Conservation (phyloP, 2,888 invertebrate species). For the Rhabditophanes sp. region DNA sequence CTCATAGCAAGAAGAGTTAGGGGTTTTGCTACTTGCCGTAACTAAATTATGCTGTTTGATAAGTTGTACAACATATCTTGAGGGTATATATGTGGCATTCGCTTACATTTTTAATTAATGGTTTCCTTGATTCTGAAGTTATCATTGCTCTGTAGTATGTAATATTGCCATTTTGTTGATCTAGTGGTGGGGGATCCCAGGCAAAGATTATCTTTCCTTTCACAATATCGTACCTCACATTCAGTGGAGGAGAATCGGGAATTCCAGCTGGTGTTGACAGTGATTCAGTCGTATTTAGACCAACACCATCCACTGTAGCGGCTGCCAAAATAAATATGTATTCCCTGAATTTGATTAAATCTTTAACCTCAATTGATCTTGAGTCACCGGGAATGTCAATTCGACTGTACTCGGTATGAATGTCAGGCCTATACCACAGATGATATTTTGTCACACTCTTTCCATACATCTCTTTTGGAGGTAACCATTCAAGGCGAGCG, state of each 20-base stretch:
- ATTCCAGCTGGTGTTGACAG: slow-evolving; percentile 78
- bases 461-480: slow-evolving; percentile 50
- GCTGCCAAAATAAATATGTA: slow-evolving; percentile 95
- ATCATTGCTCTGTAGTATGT: slow-evolving; percentile 61
- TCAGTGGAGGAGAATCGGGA: slow-evolving; percentile 36
- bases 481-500: slow-evolving; percentile 78
- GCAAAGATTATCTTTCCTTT: slow-evolving; percentile 22
- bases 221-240: slow-evolving; percentile 36
- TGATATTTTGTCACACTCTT: slow-evolving; percentile 55
- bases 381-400: slow-evolving; percentile 13
- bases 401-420: slow-evolving; percentile 6
- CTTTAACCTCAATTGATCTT: slow-evolving; percentile 9
- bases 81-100: no score
- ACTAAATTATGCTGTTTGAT: no score
- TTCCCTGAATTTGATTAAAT: slow-evolving; percentile 17
- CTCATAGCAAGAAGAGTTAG: no score
- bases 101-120: no score
- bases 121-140: no score
- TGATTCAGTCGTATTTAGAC: slow-evolving; percentile 77
- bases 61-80: no score
- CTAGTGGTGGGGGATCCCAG: slow-evolving; percentile 57
- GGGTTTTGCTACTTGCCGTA: no score
- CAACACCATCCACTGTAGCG: slow-evolving; percentile 79
- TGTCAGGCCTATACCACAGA: slow-evolving; percentile 60
- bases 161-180: slow-evolving; percentile 82